phyloP scores from a whole-genome alignment of 1,140 invertebrate species.

The silkworm (Bombyx mori) region DNA sequence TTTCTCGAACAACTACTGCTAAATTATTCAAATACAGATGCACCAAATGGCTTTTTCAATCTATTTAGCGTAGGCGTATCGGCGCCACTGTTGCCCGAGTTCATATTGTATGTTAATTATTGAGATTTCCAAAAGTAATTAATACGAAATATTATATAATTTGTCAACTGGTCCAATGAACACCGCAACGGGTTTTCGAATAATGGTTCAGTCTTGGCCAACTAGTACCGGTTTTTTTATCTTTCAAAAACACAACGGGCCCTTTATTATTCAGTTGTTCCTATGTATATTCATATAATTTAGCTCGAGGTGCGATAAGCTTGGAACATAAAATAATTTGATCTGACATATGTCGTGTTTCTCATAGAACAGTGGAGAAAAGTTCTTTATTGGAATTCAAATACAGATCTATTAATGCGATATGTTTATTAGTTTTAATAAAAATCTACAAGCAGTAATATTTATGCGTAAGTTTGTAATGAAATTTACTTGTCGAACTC shows the following conservation, averaged over 20 bases:
- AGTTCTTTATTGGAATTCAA: too few species aligned
- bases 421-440: neutral
- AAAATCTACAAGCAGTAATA: too few species aligned
- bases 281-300: too few species aligned
- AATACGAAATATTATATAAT: constrained; percentile 39
- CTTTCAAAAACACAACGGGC: constrained; percentile 21
- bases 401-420: neutral
- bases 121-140: constrained; percentile 52
- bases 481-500: too few species aligned
- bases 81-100: constrained; percentile 42
- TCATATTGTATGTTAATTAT: constrained; percentile 62
- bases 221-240: constrained; percentile 29
- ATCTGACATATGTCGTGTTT: too few species aligned
- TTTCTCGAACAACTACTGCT: too few species aligned
- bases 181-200: constrained; percentile 29
- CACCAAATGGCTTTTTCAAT: neutral
- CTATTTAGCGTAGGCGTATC: constrained; percentile 31
- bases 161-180: constrained; percentile 38
- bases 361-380: too few species aligned
- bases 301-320: too few species aligned
- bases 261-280: constrained; percentile 13
- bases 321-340: too few species aligned
- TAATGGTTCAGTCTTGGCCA: constrained; percentile 23
- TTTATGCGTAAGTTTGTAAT: too few species aligned
- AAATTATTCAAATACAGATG: too few species aligned